These are phyloP conservation scores for Chelon labrosus DNA, from an alignment of 2,797 vertebrate species.

Conservation along the genomic window DNA sequence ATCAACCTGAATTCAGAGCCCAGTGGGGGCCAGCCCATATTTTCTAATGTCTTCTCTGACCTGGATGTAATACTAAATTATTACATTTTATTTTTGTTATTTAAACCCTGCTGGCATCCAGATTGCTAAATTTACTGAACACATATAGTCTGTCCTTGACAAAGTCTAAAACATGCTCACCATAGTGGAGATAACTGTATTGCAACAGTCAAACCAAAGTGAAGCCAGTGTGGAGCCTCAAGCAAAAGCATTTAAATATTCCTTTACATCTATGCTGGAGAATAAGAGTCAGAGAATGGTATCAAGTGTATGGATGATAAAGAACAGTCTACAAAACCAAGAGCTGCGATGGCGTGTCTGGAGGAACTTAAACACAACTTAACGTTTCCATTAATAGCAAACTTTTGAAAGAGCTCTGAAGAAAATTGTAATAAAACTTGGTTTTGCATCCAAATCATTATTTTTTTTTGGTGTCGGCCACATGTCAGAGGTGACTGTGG, in stretches of 20 bases:
- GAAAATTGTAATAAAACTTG: constrained; percentile 7
- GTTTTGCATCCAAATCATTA: constrained; percentile 64
- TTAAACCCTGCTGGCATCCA: background rate
- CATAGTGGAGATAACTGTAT: constrained; percentile 20
- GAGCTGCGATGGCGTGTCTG: background rate
- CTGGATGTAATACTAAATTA: background rate
- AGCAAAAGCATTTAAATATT: constrained; percentile 58
- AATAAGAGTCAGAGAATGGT: constrained; percentile 29
- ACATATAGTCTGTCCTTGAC: constrained; percentile 23
- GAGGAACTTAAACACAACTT: constrained; percentile 14
- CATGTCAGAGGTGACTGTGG: constrained; percentile 66
- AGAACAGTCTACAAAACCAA: constrained; percentile 18
- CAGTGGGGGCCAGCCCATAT: background rate
- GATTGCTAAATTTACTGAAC: constrained; percentile 24
- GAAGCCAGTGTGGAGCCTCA: constrained; percentile 32
- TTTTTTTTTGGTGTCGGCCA: constrained; percentile 63
- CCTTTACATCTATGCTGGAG: constrained; percentile 27
- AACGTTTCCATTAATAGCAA: constrained; percentile 13
- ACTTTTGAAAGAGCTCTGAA: constrained; percentile 3
- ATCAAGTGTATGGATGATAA: background rate
- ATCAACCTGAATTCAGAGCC: background rate
- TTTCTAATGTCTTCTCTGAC: background rate
- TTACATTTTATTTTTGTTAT: constrained; percentile 23
- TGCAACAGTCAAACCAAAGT: constrained; percentile 18
- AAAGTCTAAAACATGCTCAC: constrained; percentile 20